Evolutionary conservation across 2,113 vertebrate genomes (phyloP), one percentile per base, ranked within the genome.

Genomic region (Sinosuthora webbiana): DNA sequence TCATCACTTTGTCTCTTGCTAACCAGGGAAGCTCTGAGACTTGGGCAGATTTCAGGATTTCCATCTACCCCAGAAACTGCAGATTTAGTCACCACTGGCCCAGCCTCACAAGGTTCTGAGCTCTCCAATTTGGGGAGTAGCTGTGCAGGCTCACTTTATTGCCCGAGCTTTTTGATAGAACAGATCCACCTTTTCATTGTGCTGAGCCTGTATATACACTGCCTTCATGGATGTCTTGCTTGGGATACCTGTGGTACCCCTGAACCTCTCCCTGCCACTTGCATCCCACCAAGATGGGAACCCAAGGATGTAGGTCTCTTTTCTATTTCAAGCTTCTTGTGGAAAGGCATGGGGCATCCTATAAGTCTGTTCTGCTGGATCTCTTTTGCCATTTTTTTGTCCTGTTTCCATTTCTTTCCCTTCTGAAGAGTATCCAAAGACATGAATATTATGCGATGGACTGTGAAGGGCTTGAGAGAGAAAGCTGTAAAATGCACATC

Each of bases 401-500:
- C 39, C 21, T 56, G 2, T 31, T 64, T 44, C 31, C 31, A 65
- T 65, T 79, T 45, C 25, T 47, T 89, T 89, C 64, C 14, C 84
- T 93, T 94, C 83, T 9, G 17, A 93, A 90, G 85, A 33, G 47
- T 67, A 0, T 84, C 69, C 77, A 89, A 70, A 92, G 37, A 45
- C 20, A 15, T 28, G 65, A 89, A 25, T 79, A n/a, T 94, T 92
- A 89, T 84, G 94, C 11, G 2, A 71, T 67, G 89, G 68, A 39
- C 80, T 93, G 73, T 75, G 93, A 96, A 94, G 76, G 63, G 44
- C 56, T 81, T 89, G 53, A 80, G 91, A 94, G 69, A 60, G 95
- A 92, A 92, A 69, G 83, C 83, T 88, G 59, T 95, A 88, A 95
- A 96, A 74, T 33, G 57, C 50, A 22, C 56, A 63, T 95, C 73